These are phyloP conservation scores for Cosmia trapezina DNA, from an alignment of 2,888 invertebrate species.

Conservation along the genomic window DNA sequence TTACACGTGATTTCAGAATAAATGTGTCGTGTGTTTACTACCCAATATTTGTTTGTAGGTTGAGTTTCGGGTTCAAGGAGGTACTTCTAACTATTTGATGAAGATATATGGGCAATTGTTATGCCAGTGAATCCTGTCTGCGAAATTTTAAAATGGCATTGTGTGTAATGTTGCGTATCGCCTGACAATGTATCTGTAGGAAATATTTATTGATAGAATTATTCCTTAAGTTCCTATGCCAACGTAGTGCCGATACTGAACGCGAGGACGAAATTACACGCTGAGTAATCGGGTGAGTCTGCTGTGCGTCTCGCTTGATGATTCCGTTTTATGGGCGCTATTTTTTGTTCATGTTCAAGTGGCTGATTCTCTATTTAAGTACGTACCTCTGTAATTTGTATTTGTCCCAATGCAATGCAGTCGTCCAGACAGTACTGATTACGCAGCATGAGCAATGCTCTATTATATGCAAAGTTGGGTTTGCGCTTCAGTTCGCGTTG, in stretches of 20 bases:
- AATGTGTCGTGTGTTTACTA: conserved; percentile 22
- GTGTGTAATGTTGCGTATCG: conserved; percentile 83
- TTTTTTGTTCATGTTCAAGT: conserved; percentile 78
- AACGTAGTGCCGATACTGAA: conserved; percentile 58
- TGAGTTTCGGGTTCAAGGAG: conserved; percentile 47
- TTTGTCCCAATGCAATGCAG: conserved; percentile 56
- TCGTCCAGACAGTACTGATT: conserved; percentile 52
- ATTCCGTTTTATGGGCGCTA: conserved; percentile 80
- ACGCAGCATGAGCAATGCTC: conserved; percentile 41
- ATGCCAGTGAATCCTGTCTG: conserved; percentile 77
- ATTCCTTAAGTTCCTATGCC: conserved; percentile 78
- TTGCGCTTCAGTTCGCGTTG: conserved; percentile 19
- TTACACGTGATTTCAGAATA: conserved; percentile 27
- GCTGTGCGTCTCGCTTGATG: conserved; percentile 81
- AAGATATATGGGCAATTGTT: conserved; percentile 70
- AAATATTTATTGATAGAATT: conserved; percentile 88
- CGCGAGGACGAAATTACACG: conserved; percentile 84
- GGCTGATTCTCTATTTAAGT: conserved; percentile 75
- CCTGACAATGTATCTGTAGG: conserved; percentile 83
- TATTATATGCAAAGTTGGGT: conserved; percentile 53
- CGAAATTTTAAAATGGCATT: conserved; percentile 82
- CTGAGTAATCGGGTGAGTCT: conserved; percentile 87
- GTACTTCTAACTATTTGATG: conserved; percentile 38
- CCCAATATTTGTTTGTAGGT: conserved; percentile 30
- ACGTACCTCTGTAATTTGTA: conserved; percentile 64